phyloP scores from a whole-genome alignment of 2,113 vertebrate genomes.

The Cebus imitator region DNA sequence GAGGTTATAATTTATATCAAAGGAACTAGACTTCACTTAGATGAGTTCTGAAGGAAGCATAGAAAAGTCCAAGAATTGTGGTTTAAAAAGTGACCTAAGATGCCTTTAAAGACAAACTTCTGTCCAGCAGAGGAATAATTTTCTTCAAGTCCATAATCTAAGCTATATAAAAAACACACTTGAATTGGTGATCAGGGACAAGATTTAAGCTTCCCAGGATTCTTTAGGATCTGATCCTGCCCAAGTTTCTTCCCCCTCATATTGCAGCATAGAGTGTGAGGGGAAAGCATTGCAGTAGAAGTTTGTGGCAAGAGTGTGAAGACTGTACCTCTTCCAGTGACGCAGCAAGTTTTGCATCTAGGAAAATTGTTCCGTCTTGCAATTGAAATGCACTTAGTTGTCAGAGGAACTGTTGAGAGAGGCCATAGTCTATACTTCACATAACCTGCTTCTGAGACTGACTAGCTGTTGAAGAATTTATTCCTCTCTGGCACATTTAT shows the following conservation, averaged over 20 bases:
- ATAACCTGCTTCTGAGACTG: conserved; percentile 33
- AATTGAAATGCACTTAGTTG: not conserved
- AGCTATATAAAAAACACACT: not conserved
- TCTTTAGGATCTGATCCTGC: not conserved
- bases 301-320: not conserved
- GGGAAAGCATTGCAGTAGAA: not conserved
- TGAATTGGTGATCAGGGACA: not conserved
- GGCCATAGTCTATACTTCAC: not conserved
- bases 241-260: not conserved
- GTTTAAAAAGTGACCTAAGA: conserved; percentile 42
- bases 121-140: no score
- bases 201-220: not conserved
- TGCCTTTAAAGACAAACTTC: not conserved
- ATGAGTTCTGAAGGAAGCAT: conserved; percentile 25
- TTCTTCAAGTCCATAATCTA: not conserved
- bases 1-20: conserved; percentile 66
- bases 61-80: not conserved
- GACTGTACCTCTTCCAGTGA: not conserved
- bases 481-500: not conserved
- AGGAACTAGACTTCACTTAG: conserved; percentile 53
- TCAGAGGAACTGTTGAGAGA: not conserved
- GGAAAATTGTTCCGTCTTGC: not conserved
- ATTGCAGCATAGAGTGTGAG: not conserved
- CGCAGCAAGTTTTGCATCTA: not conserved
- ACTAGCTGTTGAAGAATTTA: not conserved